These are phyloP conservation scores for Ceryle rudis DNA, from an alignment of 2,797 vertebrate genomes.

Conservation along the genomic window DNA sequence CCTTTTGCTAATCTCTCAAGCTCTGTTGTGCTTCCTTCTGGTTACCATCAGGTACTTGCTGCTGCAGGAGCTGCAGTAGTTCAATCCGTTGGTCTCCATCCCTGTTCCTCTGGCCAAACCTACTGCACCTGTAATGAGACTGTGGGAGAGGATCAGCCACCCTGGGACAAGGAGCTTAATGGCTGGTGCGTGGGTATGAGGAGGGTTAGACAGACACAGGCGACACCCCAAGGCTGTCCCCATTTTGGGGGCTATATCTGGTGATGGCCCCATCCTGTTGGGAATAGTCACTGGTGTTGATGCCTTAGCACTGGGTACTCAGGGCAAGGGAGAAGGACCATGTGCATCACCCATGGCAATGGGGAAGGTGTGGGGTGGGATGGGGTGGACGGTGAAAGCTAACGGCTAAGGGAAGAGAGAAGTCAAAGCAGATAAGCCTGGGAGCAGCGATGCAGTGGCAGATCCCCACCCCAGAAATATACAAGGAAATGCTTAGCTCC, in stretches of 20 bases:
- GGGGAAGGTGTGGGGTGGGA: background rate
- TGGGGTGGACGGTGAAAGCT: background rate
- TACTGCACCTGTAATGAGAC: background rate
- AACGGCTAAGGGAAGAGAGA: background rate
- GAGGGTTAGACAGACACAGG: background rate
- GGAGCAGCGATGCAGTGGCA: background rate
- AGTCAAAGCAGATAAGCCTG: background rate
- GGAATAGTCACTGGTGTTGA: background rate
- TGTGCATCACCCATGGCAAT: fast-evolving
- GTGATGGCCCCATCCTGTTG: background rate
- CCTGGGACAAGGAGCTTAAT: background rate
- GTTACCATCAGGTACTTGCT: background rate
- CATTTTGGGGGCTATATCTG: background rate
- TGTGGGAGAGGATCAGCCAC: fast-evolving
- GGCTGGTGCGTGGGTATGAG: fast-evolving
- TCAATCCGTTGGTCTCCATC: background rate
- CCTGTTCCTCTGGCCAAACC: background rate
- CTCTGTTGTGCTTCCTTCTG: background rate
- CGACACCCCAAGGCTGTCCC: background rate
- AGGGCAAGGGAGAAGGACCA: background rate
- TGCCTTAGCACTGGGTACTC: background rate
- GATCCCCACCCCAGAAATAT: background rate
- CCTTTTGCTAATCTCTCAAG: background rate
- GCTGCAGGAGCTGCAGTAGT: background rate
- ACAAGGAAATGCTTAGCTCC: background rate